Evolutionary conservation across 1,140 invertebrate genomes (phyloP), one percentile per base, ranked within the genome.

Genomic region (Orchesella cincta): DNA sequence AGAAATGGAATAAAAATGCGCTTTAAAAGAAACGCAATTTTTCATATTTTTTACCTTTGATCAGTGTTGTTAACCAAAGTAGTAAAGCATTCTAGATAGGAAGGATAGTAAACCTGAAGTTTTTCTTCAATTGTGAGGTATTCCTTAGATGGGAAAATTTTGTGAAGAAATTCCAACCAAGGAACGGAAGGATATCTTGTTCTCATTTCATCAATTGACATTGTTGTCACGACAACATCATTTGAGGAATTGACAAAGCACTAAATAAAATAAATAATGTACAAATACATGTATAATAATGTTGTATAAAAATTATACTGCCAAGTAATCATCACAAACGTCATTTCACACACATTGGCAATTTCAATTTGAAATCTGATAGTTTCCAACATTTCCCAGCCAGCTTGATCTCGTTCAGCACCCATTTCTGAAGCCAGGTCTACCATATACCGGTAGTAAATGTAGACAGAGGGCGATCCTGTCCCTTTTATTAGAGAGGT

Each of bases 291-390:
- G n/a, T n/a, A n/a, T n/a, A n/a, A n/a, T n/a, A n/a, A n/a, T n/a
- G n/a, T n/a, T n/a, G n/a, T n/a, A n/a, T n/a, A n/a, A n/a, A n/a
- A n/a, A n/a, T n/a, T n/a, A n/a, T n/a, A n/a, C n/a, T n/a, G n/a
- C n/a, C n/a, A n/a, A n/a, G n/a, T n/a, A n/a, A n/a, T n/a, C n/a
- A n/a, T n/a, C n/a, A n/a, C n/a, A n/a, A n/a, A n/a, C n/a, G n/a
- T 57, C 54, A 23, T 18, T n/a, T 16, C 36, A 78, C 79, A 82
- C 78, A 85, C 83, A 29, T 86, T 84, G 1, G 86, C 86, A 3
- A 89, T 77, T 34, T 84, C 81, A 3, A 84, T 84, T 79, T 89
- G 88, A 79, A 89, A 88, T 3, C 86, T 79, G n/a, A 89, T 84
- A 23, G 87, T 85, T 34, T 88, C 85, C 8, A 82, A 77, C 85